Percentiles rank a stretch among this genome's conserved stretches.
Evolutionary conservation across 2,113 vertebrate genomes (phyloP).

Genomic region (Malaclemys terrapin): DNA sequence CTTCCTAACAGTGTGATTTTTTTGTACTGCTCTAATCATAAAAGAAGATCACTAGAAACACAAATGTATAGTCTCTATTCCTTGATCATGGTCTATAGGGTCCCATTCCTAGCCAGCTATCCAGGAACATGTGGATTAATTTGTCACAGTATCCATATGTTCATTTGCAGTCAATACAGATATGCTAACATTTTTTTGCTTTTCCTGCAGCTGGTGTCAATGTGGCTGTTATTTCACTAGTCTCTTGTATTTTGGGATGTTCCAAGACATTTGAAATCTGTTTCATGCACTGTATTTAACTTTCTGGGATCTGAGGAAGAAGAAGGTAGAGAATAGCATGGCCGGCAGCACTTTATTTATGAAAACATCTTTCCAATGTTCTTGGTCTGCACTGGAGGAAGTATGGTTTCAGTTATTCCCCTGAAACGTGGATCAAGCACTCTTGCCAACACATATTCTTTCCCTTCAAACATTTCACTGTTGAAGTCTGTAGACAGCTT

Average conservation of each 20-base stretch:
- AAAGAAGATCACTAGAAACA: not conserved
- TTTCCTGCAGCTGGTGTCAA: not conserved
- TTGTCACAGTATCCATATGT: not conserved
- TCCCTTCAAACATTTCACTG: not conserved
- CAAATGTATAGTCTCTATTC: not conserved
- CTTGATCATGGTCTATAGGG: not conserved
- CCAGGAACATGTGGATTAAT: not conserved
- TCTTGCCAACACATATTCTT: not conserved
- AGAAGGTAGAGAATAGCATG: not conserved
- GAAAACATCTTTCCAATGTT: not conserved
- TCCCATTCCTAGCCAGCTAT: not conserved
- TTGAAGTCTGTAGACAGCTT: not conserved
- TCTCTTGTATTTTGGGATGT: not conserved
- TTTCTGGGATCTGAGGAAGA: conserved; percentile 4
- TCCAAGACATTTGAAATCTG: not conserved
- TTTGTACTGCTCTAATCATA: not conserved
- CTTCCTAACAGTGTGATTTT: accelerated
- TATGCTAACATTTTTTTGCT: not conserved
- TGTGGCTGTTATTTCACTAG: not conserved
- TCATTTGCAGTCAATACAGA: not conserved
- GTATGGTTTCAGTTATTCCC: conserved; percentile 24
- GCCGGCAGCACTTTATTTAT: not conserved
- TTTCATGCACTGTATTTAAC: not conserved
- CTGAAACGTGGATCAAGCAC: not conserved
- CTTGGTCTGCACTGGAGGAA: not conserved